Evolutionary conservation across 2,797 vertebrate species (phyloP).

Genomic region (Ciconia nigra): DNA sequence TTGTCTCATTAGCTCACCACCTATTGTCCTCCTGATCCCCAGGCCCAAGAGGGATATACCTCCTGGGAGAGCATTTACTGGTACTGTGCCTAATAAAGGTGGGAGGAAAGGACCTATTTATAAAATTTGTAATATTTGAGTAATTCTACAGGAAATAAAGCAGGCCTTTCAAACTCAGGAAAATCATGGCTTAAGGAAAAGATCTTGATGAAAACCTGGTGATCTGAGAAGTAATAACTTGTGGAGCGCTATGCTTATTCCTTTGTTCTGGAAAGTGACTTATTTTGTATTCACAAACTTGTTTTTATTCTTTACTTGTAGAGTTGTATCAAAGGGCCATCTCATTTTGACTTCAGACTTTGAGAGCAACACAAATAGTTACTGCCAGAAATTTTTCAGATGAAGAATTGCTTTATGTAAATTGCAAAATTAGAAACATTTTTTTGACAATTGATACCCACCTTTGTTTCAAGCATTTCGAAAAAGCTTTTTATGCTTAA

Average conservation of each 20-base stretch:
- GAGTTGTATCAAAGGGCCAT: not conserved
- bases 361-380: not conserved
- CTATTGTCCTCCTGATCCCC: not conserved
- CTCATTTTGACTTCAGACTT: not conserved
- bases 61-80: not conserved
- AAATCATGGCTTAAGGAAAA: not conserved
- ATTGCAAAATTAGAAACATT: not conserved
- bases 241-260: not conserved
- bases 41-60: not conserved
- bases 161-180: not conserved
- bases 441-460: not conserved
- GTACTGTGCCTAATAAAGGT: not conserved
- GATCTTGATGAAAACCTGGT: not conserved
- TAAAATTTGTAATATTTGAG: not conserved
- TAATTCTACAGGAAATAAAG: not conserved
- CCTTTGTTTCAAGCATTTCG: not conserved
- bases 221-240: not conserved
- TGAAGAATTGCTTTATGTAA: not conserved
- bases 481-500: not conserved
- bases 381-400: not conserved
- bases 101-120: not conserved
- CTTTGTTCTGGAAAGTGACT: not conserved
- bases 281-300: not conserved
- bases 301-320: not conserved
- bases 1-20: not conserved